Base-by-base conservation (phyloP, 2,797 vertebrate genomes). In the Clarias pachynema region DNA sequence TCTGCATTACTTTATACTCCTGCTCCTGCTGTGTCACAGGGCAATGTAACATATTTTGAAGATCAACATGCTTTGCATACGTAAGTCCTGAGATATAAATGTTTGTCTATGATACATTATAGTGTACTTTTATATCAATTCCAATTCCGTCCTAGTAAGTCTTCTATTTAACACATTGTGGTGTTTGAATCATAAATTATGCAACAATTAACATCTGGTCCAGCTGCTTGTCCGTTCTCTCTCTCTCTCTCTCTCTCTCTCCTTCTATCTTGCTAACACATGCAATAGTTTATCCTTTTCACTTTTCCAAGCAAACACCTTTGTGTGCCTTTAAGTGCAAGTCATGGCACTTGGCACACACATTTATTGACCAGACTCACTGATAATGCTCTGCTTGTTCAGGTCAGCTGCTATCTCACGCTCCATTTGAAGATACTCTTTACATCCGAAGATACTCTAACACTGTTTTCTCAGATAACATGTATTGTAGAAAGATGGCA, bases 331-430 rank as follows among this genome's bases (percentile, higher is more conserved):
- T 34, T 77, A 57, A 77, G 20, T 77, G 74, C 26, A 29, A 53
- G 53, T 74, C 44, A 56, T 14, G 5, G 15, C 73, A 56, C 18
- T 18, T 60, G 56, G 75, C 75, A 60, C 29, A 37, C 56, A 53
- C 4, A 59, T 59, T 77, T 77, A 77, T 22, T 57, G 56, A 31
- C 56, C 12, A 59, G 5, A 1, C 29, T 60, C 22, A 34, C 29
- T 78, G 31, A 37, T 78, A 60, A 37, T 78, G 57, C 75, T 37
- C 57, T 77, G 56, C 56, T 78, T 22, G 22, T 31, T 37, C 56
- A n/a, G 22, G 57, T 78, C 75, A 60, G 20, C 49, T 20, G 53
- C 56, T 78, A 37, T 78, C 73, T 75, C 18, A 8, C 26, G 31
- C 53, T 56, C 44, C 8, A 18, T 74, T 49, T 74, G 29, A 74